Evolutionary conservation across 1,140 invertebrate genomes (phyloP).

Genomic region (Tetramorium alpestre): DNA sequence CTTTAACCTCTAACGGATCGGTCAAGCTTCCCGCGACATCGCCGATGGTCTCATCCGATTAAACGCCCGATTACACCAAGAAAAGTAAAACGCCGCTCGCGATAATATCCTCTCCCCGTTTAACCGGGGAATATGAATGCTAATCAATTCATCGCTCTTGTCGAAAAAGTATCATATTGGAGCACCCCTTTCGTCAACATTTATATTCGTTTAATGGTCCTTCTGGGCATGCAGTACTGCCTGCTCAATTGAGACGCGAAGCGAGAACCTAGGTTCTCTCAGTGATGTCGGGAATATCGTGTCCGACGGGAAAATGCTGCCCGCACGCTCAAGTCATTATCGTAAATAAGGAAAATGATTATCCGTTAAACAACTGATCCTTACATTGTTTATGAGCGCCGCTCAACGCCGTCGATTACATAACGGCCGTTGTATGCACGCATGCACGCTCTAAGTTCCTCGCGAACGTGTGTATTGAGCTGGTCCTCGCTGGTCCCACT

Average conservation of each 20-base stretch:
- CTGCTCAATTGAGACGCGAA: background rate
- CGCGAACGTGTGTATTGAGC: slow-evolving; percentile 50
- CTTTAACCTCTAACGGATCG: slow-evolving; percentile 76
- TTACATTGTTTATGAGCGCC: slow-evolving; percentile 59
- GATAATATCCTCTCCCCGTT: slow-evolving; percentile 31
- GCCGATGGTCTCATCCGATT: slow-evolving; percentile 50
- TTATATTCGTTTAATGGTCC: background rate
- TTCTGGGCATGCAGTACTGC: background rate
- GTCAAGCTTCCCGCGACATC: slow-evolving; percentile 58
- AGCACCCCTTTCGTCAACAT: background rate
- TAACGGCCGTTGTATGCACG: slow-evolving; percentile 64
- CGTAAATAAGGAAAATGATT: slow-evolving; percentile 37
- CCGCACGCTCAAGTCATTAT: slow-evolving; percentile 29
- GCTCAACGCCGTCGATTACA: slow-evolving; percentile 66
- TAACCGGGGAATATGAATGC: background rate
- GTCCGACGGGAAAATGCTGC: slow-evolving; percentile 14
- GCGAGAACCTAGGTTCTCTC: background rate
- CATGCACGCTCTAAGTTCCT: slow-evolving; percentile 46
- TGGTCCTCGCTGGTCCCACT: slow-evolving; percentile 65
- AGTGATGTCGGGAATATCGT: background rate
- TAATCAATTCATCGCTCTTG: slow-evolving; percentile 7
- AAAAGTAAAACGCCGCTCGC: slow-evolving; percentile 56
- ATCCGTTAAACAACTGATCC: slow-evolving; percentile 43
- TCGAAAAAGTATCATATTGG: slow-evolving; percentile 6
- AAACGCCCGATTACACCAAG: slow-evolving; percentile 35